Evolutionary conservation across 2,113 vertebrate genomes (phyloP).

Genomic region (Xenus cinereus): DNA sequence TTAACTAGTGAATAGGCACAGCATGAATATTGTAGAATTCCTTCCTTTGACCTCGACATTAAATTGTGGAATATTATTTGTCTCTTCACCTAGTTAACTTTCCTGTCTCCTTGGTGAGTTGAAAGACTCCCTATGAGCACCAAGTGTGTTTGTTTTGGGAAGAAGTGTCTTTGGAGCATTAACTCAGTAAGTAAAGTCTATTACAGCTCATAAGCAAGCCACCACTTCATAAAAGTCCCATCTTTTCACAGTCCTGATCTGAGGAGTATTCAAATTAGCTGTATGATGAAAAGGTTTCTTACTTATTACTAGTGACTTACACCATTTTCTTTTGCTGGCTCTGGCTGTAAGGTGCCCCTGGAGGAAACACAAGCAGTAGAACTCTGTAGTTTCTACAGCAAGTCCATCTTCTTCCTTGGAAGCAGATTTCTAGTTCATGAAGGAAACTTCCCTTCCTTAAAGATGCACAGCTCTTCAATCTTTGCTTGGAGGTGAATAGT

Average conservation of each 20-base stretch:
- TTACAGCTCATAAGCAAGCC: not conserved
- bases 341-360: not conserved
- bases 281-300: not conserved
- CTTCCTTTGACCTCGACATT: not conserved
- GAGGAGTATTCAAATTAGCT: not conserved
- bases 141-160: not conserved
- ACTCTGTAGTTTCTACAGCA: not conserved
- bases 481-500: not conserved
- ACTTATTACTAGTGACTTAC: not conserved
- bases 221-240: not conserved
- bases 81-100: not conserved
- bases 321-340: not conserved
- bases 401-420: not conserved
- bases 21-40: not conserved
- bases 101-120: not conserved
- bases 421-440: not conserved
- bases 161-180: not conserved
- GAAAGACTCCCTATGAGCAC: not conserved
- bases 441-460: not conserved
- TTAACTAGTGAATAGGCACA: not conserved
- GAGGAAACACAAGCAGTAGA: not conserved
- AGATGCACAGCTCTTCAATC: not conserved
- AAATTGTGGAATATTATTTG: not conserved
- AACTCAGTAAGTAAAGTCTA: not conserved
- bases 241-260: not conserved